Evolutionary conservation across 2,888 invertebrate species (phyloP), one percentile per base, ranked within the genome.

Genomic region (Nymphalis polychloros): DNA sequence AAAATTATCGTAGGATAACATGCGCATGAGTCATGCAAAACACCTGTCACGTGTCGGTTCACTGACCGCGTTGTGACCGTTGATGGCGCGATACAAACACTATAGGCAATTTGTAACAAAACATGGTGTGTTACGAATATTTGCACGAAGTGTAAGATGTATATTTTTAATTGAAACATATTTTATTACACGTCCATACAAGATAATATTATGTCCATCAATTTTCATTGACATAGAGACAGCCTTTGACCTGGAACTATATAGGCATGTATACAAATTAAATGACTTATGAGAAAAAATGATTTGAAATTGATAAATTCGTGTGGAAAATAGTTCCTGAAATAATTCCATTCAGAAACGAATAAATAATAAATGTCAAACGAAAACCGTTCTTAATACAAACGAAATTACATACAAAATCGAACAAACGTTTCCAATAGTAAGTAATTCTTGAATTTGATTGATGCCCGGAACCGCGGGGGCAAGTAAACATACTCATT

Each of bases 1-100:
- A 10, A 57, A 16, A 57, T 27, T n/a, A n/a, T 16, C 2, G 2
- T 17, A 55, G n/a, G 10, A 57, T 57, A 57, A 57, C 31, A 35
- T 57, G 59, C 49, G 61, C 59, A 64, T 70, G 70, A 70, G 67
- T 70, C 70, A 73, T 70, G 67, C 70, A 53, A 67, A 68, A 70
- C 73, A 72, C 72, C 72, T 73, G 73, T 67, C 72, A 63, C 69
- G 72, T 63, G 63, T 55, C 57, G 62, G 72, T 60, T 67, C 72
- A 67, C 20, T 52, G 67, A 73, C 72, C 70, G 35, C 63, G 41
- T 4, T 41, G 41, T 41, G 41, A 41, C 41, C 41, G 41, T 41
- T 41, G 41, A 41, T 41, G 41, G 41, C 41, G 41, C 41, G n/a
- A 31, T 52, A 47, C 6, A 35, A n/a, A 17, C 8, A 19, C 57